phyloP scores from a whole-genome alignment of 1,140 invertebrate species.

The Saccostrea cuccullata region DNA sequence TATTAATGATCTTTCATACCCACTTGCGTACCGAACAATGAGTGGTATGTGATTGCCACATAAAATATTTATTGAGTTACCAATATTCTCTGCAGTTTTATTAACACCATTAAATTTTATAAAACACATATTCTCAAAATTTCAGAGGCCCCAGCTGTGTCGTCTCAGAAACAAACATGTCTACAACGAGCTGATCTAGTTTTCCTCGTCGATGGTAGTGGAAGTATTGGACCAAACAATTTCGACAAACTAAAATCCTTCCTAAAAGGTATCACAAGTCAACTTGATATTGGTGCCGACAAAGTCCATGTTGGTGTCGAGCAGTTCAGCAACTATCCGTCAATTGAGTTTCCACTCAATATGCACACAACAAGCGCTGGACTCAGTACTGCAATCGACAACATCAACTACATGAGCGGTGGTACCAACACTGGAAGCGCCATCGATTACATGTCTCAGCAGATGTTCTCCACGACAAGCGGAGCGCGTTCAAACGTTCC shows the following conservation, averaged over 20 bases:
- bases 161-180: constrained; percentile 58
- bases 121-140: neutral
- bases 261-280: constrained; percentile 62
- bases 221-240: constrained; percentile 66
- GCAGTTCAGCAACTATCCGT: constrained; percentile 69
- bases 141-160: constrained; percentile 32
- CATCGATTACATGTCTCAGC: constrained; percentile 64
- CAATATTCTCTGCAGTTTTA: neutral
- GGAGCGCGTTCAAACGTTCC: constrained; percentile 67
- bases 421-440: constrained; percentile 70
- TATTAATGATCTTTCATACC: constrained; percentile 59
- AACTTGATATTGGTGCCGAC: constrained; percentile 61
- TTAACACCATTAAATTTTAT: neutral
- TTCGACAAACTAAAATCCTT: constrained; percentile 69
- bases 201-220: constrained; percentile 69
- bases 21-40: constrained; percentile 58
- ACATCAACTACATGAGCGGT: constrained; percentile 68
- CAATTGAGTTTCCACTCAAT: constrained; percentile 70
- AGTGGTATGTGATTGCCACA: constrained; percentile 49
- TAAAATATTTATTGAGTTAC: neutral
- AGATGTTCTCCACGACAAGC: constrained; percentile 62
- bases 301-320: constrained; percentile 68
- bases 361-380: constrained; percentile 61
- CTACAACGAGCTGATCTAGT: constrained; percentile 68
- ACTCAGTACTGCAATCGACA: constrained; percentile 60